A percentile compares a stretch with the other conserved stretches of the same genome.
These are phyloP conservation scores for Climacteris rufus DNA, from an alignment of 2,113 vertebrate species.

Conservation along the genomic window DNA sequence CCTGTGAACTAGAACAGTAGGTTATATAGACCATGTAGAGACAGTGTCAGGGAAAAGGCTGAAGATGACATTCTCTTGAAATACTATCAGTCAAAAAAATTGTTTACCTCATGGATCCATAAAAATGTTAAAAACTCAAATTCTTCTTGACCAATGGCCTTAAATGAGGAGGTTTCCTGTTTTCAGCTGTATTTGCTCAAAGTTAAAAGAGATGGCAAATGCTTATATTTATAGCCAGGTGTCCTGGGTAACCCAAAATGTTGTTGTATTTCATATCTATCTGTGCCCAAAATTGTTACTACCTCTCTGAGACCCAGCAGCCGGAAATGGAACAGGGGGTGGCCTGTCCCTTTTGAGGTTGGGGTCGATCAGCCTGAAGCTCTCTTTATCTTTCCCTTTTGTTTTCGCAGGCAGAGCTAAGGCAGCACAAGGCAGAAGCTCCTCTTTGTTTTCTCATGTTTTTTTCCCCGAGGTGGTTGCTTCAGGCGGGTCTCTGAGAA, in stretches of 20 bases:
- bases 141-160: background rate
- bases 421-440: background rate
- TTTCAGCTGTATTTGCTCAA: background rate
- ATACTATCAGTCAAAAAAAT: background rate
- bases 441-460: background rate
- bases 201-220: background rate
- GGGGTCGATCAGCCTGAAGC: rapidly evolving
- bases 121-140: background rate
- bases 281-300: background rate
- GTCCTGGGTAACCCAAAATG: background rate
- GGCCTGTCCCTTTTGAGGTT: rapidly evolving
- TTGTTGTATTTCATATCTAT: background rate
- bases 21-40: background rate
- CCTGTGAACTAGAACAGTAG: background rate
- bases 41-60: background rate
- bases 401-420: background rate
- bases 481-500: background rate
- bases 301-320: background rate
- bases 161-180: background rate
- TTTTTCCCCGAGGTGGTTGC: background rate
- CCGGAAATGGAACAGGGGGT: rapidly evolving
- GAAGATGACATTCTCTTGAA: background rate
- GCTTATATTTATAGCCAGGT: background rate
- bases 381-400: background rate
- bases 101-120: background rate